A percentile compares a stretch with the other conserved stretches of the same genome.
Evolutionary conservation across 2,797 vertebrate genomes (phyloP).

Genomic region (Halcyon leucocephala): DNA sequence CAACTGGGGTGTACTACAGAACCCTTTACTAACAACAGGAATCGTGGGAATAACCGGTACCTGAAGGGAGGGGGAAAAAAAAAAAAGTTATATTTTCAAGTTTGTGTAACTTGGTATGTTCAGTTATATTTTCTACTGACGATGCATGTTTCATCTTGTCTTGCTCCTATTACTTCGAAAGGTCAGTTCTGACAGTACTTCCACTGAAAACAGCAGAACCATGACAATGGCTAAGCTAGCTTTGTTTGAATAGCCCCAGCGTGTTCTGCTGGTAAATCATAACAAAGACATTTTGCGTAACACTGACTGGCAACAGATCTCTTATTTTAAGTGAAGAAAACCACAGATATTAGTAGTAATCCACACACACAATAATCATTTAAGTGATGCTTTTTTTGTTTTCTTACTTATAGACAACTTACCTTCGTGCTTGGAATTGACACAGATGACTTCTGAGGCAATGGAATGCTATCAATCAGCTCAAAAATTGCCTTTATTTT

Average conservation of each 20-base stretch:
- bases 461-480: conserved; percentile 88
- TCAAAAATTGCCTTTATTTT: conserved; percentile 87
- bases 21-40: conserved; percentile 62
- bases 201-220: not conserved
- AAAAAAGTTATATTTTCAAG: not conserved
- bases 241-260: not conserved
- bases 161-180: not conserved
- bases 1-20: conserved; percentile 75
- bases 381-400: not conserved
- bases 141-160: not conserved
- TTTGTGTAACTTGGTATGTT: not conserved
- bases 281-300: not conserved
- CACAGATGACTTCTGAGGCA: conserved; percentile 80
- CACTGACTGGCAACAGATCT: not conserved
- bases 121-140: not conserved
- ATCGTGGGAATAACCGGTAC: conserved; percentile 70
- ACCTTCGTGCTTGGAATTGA: conserved; percentile 83
- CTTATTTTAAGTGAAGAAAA: not conserved
- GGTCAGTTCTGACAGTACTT: not conserved
- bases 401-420: not conserved
- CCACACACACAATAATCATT: not conserved
- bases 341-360: not conserved
- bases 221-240: not conserved
- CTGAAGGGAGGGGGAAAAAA: conserved; percentile 38
- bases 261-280: not conserved